phyloP scores from a whole-genome alignment of 2,797 vertebrate species.

The Manis crassicaudata region DNA sequence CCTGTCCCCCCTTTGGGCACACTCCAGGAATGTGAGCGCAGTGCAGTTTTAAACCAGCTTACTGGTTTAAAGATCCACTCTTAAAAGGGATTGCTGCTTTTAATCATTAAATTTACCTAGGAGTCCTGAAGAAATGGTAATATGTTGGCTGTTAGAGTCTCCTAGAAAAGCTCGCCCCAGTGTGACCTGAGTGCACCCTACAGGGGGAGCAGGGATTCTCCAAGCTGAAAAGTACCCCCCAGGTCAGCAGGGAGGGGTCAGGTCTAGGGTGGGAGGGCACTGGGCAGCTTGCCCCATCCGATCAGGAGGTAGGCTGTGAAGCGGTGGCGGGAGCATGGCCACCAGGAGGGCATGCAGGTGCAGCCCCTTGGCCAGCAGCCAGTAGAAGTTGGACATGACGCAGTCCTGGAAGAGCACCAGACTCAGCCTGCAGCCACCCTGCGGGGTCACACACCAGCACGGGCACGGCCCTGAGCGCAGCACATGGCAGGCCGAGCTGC shows the following conservation, averaged over 20 bases:
- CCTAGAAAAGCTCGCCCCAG: not conserved
- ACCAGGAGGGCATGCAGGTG: slow-evolving; percentile 94
- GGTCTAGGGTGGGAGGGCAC: rapidly evolving
- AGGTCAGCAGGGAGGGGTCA: not conserved
- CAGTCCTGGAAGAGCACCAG: slow-evolving; percentile 95
- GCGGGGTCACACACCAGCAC: slow-evolving; percentile 53
- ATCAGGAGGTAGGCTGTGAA: slow-evolving; percentile 92
- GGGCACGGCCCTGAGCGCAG: no score
- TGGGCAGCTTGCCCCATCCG: slow-evolving; percentile 92
- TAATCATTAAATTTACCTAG: no score
- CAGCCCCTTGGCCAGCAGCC: slow-evolving; percentile 95
- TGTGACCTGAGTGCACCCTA: rapidly evolving
- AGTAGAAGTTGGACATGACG: slow-evolving; percentile 96
- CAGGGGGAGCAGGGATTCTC: rapidly evolving
- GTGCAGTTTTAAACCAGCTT: not conserved
- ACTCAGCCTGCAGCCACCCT: slow-evolving; percentile 94
- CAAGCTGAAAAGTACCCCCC: not conserved
- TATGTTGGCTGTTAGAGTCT: not conserved
- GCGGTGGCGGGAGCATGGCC: slow-evolving; percentile 90
- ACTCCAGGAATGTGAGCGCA: not conserved
- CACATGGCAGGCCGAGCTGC: no score
- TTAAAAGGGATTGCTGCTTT: no score
- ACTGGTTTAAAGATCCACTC: not conserved
- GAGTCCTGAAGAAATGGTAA: not conserved
- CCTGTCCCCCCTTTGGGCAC: rapidly evolving